Base-by-base conservation (phyloP, 2,113 vertebrate genomes). In the Xyrauchen texanus region DNA sequence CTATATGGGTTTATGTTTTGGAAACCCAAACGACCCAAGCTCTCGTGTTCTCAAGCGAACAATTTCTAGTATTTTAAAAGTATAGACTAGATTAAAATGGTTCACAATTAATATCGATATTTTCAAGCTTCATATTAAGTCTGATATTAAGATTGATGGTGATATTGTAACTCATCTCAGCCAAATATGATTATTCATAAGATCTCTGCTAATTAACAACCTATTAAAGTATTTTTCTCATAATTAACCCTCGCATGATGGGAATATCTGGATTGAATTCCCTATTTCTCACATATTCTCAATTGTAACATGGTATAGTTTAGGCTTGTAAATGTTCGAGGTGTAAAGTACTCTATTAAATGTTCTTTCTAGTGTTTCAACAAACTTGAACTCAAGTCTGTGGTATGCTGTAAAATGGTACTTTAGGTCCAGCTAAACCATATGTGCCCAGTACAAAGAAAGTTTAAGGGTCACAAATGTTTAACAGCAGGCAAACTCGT, bases 141-240 rank as follows among this genome's bases (percentile, higher is more conserved):
- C 64, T 60, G 71, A 70, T 57, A 80, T 70, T 64, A 61, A 46
- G 0, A 77, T 62, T 58, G 58, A 76, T 44, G 21, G 8, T 70
- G 55, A 12, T 53, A 21, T 62, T 83, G 34, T 57, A 80, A 61
- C 67, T 81, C 51, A 46, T 67, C 11, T 13, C n/a, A 9, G 67
- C 70, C 79, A 80, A 79, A 78, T 71, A 73, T 6, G 76, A 76
- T 87, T 83, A 82, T 82, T 79, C 60, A 68, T 76, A 83, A 86
- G 83, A 75, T 64, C 67, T 42, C 5, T 58, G 57, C 4, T n/a
- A 61, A 62, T 15, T 46, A 44, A 42, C 44, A 8, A 11, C 42
- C 12, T 62, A 15, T 68, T 15, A 67, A 58, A 58, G 15, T 44
- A 21, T 16, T 52, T 76, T 4, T n/a, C 21, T 45, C 12, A 46